Percentiles rank a stretch among this genome's conserved stretches.
Conservation (phyloP, 2,888 invertebrate genomes). For the Lasioglossum leucozonium region DNA sequence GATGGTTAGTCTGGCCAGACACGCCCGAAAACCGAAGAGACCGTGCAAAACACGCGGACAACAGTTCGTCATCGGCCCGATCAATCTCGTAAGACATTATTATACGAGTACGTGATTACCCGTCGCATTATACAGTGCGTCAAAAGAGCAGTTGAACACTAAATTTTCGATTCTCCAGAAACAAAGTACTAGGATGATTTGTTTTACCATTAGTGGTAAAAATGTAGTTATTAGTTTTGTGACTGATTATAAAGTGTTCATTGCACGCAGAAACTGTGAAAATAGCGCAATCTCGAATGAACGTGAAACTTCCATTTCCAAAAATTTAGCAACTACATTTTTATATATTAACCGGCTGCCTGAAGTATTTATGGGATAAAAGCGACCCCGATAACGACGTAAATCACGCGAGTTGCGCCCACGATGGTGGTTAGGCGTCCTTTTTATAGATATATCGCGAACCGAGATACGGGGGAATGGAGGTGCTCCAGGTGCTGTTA, state of each 20-base stretch:
- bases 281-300: not conserved
- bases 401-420: not conserved
- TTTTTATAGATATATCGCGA: not conserved
- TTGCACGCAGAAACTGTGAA: not conserved
- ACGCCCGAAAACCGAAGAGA: not conserved
- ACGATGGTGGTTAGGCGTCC: not conserved
- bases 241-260: too few species aligned
- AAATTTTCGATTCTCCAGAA: too few species aligned
- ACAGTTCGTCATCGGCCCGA: not conserved
- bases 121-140: too few species aligned
- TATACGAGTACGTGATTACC: not conserved
- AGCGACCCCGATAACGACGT: not conserved
- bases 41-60: not conserved
- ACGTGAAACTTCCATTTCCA: not conserved
- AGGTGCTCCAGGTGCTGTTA: constrained; percentile 11
- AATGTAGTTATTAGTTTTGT: too few species aligned
- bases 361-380: not conserved
- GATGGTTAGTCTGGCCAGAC: not conserved
- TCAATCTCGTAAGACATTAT: not conserved
- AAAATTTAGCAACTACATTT: not conserved
- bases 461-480: not conserved
- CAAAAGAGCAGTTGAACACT: too few species aligned
- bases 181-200: too few species aligned
- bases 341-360: not conserved
- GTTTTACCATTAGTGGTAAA: too few species aligned